Evolutionary conservation across 2,888 invertebrate genomes (phyloP).

Genomic region (Xylocampa areola): DNA sequence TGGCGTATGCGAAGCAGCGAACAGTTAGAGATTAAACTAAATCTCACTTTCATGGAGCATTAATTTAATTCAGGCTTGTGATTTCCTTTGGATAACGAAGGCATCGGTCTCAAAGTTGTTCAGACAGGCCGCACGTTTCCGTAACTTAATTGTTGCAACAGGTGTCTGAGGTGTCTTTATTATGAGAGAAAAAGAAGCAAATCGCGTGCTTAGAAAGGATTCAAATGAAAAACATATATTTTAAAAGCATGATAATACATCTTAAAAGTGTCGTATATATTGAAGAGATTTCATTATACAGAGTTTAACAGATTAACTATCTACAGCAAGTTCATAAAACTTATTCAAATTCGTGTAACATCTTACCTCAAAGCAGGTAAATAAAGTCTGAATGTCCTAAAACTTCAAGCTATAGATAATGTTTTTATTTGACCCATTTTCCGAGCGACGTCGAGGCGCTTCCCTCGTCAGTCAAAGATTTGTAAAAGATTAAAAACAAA

Average conservation of each 20-base stretch:
- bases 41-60: too few species aligned
- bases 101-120: not conserved
- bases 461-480: slow-evolving; percentile 20
- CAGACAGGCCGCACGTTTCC: not conserved
- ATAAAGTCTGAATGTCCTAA: not conserved
- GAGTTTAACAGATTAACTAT: too few species aligned
- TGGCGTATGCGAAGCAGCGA: too few species aligned
- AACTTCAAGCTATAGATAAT: slow-evolving; percentile 5
- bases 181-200: not conserved
- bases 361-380: slow-evolving; percentile 1
- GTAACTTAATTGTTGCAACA: not conserved
- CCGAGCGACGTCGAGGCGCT: slow-evolving; percentile 6
- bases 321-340: not conserved
- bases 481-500: slow-evolving; percentile 55
- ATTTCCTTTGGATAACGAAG: too few species aligned
- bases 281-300: too few species aligned
- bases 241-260: too few species aligned
- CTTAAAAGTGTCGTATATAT: too few species aligned
- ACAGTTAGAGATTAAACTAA: too few species aligned
- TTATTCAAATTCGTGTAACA: not conserved
- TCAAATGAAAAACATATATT: too few species aligned
- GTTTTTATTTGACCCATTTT: slow-evolving; percentile 16
- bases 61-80: too few species aligned
- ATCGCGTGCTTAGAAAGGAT: not conserved
- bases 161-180: too few species aligned